Conservation (phyloP, 2,888 invertebrate species). For the Mesorhabditis belari region DNA sequence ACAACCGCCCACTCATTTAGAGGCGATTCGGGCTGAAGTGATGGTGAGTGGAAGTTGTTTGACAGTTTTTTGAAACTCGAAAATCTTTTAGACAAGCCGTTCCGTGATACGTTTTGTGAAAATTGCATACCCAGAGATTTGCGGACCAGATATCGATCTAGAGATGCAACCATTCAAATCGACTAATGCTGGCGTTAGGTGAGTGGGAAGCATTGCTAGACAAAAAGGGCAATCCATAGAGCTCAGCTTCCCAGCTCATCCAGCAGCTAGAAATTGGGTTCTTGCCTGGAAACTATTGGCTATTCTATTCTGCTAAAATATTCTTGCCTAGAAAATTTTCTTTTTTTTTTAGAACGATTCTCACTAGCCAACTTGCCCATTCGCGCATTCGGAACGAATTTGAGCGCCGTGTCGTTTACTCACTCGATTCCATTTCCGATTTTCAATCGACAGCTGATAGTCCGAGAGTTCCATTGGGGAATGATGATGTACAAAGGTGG, state of each 20-base stretch:
- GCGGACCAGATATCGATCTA: constrained; percentile 16
- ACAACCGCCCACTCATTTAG: no score
- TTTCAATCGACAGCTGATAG: background rate
- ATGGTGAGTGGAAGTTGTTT: background rate
- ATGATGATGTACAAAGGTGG: background rate
- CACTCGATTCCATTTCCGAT: background rate
- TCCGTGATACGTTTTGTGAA: constrained; percentile 38
- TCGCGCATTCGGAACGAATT: background rate
- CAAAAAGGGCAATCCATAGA: no score
- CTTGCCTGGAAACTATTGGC: no score
- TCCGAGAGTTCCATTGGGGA: background rate
- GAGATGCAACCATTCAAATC: constrained; percentile 17
- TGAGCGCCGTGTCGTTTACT: background rate
- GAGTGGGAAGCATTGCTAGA: no score
- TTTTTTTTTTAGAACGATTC: background rate
- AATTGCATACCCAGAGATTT: constrained; percentile 36
- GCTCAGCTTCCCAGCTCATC: no score
- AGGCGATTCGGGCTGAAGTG: background rate
- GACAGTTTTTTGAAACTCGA: background rate
- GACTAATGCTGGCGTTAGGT: no score
- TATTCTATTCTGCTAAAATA: no score
- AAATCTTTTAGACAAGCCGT: constrained; percentile 14
- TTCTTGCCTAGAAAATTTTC: background rate
- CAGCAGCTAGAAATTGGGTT: no score
- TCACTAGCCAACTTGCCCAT: no score